These are phyloP conservation scores for Zosterops japonicus DNA, from an alignment of 2,113 vertebrate species.

Conservation along the genomic window DNA sequence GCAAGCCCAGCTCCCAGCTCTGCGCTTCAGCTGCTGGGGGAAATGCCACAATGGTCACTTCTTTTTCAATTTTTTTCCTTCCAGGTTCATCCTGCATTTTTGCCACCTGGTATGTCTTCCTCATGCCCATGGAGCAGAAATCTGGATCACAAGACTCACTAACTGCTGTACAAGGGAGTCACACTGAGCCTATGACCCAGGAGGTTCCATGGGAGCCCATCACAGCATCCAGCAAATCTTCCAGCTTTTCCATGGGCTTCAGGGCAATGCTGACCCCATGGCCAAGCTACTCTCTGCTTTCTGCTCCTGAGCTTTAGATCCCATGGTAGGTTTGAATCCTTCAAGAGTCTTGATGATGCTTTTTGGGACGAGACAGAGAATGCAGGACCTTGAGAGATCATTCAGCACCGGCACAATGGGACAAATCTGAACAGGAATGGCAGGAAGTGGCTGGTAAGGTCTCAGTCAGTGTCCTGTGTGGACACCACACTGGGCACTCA, in stretches of 20 bases:
- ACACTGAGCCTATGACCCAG: background rate
- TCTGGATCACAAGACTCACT: background rate
- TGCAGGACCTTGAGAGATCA: background rate
- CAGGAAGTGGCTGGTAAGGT: background rate
- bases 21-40: background rate
- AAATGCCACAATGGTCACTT: background rate
- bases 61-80: background rate
- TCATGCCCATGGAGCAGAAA: background rate
- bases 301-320: background rate
- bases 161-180: background rate
- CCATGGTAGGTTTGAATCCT: background rate
- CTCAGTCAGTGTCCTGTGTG: background rate
- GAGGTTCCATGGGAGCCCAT: background rate
- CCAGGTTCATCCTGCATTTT: background rate
- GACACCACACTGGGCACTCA: background rate
- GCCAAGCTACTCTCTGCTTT: background rate
- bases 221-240: background rate
- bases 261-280: accelerated
- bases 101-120: background rate
- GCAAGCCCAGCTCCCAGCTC: background rate
- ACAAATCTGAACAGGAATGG: background rate
- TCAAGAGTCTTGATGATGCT: background rate
- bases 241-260: background rate
- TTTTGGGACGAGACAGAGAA: background rate
- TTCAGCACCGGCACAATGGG: background rate